Evolutionary conservation across 1,140 invertebrate genomes (phyloP).

Genomic region (Dreissena polymorpha): DNA sequence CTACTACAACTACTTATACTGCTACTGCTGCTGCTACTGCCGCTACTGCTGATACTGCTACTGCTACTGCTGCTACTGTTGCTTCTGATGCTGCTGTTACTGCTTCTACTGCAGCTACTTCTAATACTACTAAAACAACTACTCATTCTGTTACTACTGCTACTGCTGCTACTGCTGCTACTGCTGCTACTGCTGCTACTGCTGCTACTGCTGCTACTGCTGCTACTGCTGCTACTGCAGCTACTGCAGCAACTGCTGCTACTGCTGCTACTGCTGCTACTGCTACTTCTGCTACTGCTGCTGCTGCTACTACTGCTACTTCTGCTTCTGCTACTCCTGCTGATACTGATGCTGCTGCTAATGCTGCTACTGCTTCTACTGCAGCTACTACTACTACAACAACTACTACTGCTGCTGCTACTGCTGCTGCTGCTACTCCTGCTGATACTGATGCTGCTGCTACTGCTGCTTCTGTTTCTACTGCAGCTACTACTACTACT

Average conservation of each 20-base stretch:
- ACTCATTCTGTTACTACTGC: constrained; percentile 20
- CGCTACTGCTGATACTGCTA: background rate
- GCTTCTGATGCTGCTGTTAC: constrained; percentile 3
- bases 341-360: background rate
- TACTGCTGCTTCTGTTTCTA: background rate
- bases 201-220: constrained; percentile 20
- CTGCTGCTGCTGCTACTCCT: background rate
- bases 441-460: background rate
- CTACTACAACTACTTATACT: no score
- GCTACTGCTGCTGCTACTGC: no score
- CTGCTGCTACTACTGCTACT: constrained; percentile 10
- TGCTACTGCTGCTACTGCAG: constrained; percentile 21
- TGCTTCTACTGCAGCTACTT: constrained; percentile 8
- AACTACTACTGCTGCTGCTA: background rate
- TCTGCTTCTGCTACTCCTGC: background rate
- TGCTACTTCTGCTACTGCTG: background rate
- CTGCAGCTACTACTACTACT: background rate
- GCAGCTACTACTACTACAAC: background rate
- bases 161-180: constrained; percentile 21
- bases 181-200: constrained; percentile 24
- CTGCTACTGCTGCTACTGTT: constrained; percentile 1
- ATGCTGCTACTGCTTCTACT: constrained; percentile 13
- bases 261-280: constrained; percentile 14
- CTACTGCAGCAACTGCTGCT: constrained; percentile 2
- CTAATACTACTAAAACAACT: constrained; percentile 1